Evolutionary conservation across 1,140 invertebrate species (phyloP).

Genomic region (Drosophila santomea): DNA sequence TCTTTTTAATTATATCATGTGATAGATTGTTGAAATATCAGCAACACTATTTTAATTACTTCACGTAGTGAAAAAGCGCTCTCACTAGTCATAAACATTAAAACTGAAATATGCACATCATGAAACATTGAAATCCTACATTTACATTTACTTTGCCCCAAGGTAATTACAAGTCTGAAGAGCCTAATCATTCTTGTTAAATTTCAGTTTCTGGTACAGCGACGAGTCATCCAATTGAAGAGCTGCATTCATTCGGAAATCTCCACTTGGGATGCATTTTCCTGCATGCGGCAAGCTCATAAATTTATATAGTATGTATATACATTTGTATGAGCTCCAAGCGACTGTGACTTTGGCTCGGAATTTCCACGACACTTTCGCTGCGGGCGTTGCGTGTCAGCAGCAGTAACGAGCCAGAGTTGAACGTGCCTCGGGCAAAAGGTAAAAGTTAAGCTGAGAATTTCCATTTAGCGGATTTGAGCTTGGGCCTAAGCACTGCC

Average conservation of each 20-base stretch:
- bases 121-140: too few relatives aligned
- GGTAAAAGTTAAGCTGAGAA: conserved; percentile 65
- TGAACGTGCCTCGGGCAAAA: conserved; percentile 71
- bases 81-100: too few relatives aligned
- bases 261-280: conserved; percentile 26
- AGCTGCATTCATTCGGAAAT: conserved; percentile 17
- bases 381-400: conserved; percentile 61
- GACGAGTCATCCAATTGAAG: conserved; percentile 40
- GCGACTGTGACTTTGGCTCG: conserved; percentile 16
- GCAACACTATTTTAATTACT: too few relatives aligned
- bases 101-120: too few relatives aligned
- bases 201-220: neutral
- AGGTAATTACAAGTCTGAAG: neutral
- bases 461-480: conserved; percentile 37
- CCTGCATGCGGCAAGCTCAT: conserved; percentile 39
- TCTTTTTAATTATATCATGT: too few relatives aligned
- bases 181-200: neutral
- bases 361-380: conserved; percentile 70
- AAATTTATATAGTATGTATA: conserved; percentile 40
- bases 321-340: conserved; percentile 1
- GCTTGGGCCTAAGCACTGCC: conserved; percentile 24
- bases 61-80: too few relatives aligned
- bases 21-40: too few relatives aligned
- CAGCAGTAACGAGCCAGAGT: conserved; percentile 19
- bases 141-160: too few relatives aligned